Conservation (phyloP, 1,140 invertebrate species). For the Ruditapes philippinarum region DNA sequence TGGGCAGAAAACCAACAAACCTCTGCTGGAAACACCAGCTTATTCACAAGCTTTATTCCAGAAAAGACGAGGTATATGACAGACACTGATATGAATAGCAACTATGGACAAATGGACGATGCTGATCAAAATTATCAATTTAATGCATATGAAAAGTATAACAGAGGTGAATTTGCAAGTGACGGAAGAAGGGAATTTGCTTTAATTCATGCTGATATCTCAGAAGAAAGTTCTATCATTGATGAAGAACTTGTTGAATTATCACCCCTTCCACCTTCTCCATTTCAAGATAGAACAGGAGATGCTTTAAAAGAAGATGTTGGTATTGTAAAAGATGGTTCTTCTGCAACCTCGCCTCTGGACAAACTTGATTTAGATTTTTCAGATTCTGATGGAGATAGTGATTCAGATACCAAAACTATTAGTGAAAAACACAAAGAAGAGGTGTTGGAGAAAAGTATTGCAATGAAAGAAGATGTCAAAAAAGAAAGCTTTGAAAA, state of each 20-base stretch:
- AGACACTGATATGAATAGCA: not conserved
- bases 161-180: not conserved
- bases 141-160: not conserved
- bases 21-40: not conserved
- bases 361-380: not conserved
- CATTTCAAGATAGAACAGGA: slow-evolving; percentile 25
- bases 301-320: not conserved
- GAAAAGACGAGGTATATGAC: not conserved
- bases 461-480: not conserved
- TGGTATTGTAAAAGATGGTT: not conserved
- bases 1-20: not conserved
- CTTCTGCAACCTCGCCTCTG: not conserved
- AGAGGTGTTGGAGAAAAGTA: slow-evolving; percentile 5
- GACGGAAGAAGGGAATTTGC: not conserved
- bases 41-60: no score
- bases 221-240: not conserved
- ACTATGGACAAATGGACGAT: not conserved
- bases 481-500: not conserved
- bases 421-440: slow-evolving; percentile 44
- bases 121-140: not conserved
- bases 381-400: slow-evolving; percentile 2
- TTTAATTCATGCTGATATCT: not conserved
- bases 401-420: slow-evolving; percentile 1
- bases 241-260: slow-evolving; percentile 10
- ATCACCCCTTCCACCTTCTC: slow-evolving; percentile 27